Evolutionary conservation across 35 echinoderm and acorn worm species (phyloP).

Genomic region (Lytechinus pictus): DNA sequence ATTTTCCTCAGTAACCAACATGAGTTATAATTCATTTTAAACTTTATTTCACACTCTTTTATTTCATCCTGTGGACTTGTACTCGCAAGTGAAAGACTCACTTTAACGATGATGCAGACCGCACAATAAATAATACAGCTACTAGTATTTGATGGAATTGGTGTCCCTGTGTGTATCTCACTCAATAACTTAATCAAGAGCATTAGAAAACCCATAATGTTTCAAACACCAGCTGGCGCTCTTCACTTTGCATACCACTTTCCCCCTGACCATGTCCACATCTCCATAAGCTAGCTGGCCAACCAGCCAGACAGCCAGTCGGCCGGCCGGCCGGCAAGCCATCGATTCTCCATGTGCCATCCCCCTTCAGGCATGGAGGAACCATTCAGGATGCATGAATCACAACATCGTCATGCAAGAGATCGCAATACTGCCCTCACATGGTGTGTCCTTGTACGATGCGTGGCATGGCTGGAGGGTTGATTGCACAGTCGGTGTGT

Average conservation of each 20-base stretch:
- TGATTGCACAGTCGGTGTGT: slow-evolving; percentile 16
- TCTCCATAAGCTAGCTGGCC: slow-evolving; percentile 31
- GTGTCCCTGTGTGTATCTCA: no score
- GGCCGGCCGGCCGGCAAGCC: no score
- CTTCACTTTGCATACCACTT: background rate
- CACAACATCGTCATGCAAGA: background rate
- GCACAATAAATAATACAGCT: no score
- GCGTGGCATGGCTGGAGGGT: background rate
- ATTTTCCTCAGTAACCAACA: no score
- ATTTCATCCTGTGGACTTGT: no score
- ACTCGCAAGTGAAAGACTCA: no score
- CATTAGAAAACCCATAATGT: background rate
- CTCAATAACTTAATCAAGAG: no score
- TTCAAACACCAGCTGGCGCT: slow-evolving; percentile 32
- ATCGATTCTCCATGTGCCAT: background rate
- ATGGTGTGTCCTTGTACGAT: background rate
- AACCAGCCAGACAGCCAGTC: no score
- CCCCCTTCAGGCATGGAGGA: background rate
- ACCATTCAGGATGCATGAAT: background rate
- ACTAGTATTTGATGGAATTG: no score
- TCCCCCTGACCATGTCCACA: slow-evolving; percentile 11
- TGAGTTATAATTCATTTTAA: no score
- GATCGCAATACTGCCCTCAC: background rate
- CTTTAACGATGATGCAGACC: no score
- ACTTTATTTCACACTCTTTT: no score